Base-by-base conservation (phyloP, 2,797 vertebrate genomes). In the Eutrigla gurnardus region DNA sequence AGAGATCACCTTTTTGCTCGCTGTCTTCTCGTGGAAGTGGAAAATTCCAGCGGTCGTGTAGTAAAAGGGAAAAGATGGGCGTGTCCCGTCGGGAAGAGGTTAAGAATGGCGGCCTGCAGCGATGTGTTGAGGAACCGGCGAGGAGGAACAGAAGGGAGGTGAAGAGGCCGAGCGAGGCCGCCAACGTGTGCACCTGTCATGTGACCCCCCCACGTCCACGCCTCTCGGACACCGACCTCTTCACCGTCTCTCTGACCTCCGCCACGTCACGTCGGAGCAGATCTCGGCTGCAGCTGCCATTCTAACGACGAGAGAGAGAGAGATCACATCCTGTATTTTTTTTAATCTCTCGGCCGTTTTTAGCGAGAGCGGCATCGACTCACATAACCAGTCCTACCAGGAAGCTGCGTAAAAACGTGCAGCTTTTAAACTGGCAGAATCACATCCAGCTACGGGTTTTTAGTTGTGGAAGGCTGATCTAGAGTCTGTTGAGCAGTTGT, bases 1-100 rank as follows among this genome's bases (percentile, higher is more conserved):
- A 18, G 81, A 89, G 84, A 89, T 92, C 77, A 91, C 86, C 81
- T 88, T 89, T 91, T 91, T 77, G 63, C 86, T 81, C 80, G 13
- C 82, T 86, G 78, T 93, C 84, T 91, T 84, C 67, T 71, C 60
- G 39, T 86, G 87, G 88, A 93, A 93, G 92, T 93, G 93, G 93
- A 94, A 94, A 94, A 93, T 93, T 95, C 94, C 94, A 93, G 85
- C 70, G 77, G 78, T 81, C 77, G 25, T 85, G 86, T 81, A 80
- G 84, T 91, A 80, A 90, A 90, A 88, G 73, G 85, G 78, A 81
- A 68, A 81, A 83, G 73, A 89, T 74, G 67, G 93, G 93, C 78
- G 88, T 93, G 93, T 91, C 90, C 76, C 79, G 78, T 89, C 83
- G 80, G 79, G 89, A 88, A 90, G 86, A 91, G 87, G 91, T 91